Percentiles rank a stretch among this genome's conserved stretches.
Evolutionary conservation across 2,113 vertebrate genomes (phyloP).

Genomic region (Catharus minimus): DNA sequence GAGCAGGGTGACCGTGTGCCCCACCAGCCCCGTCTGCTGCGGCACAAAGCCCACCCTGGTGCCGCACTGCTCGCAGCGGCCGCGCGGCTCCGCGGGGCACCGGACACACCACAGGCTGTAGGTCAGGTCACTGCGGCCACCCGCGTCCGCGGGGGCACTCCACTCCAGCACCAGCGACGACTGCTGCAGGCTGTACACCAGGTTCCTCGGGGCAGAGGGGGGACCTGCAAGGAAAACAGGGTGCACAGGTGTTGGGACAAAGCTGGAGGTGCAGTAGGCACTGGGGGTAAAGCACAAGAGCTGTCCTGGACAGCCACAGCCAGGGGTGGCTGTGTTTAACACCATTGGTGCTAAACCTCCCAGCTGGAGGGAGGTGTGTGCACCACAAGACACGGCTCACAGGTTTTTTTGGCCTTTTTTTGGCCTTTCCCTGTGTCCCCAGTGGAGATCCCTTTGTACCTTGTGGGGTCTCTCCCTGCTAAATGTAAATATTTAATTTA

Average conservation of each 20-base stretch:
- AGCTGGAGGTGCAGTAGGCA: fast-evolving
- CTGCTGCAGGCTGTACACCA: slow-evolving; percentile 88
- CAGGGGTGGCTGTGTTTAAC: no score
- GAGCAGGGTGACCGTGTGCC: slow-evolving; percentile 85
- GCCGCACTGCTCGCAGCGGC: slow-evolving; percentile 84
- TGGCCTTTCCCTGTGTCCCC: no score
- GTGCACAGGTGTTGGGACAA: fast-evolving
- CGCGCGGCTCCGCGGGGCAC: slow-evolving; percentile 29
- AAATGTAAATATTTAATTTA: no score
- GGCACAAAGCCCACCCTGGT: slow-evolving; percentile 88
- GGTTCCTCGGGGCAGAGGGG: slow-evolving; percentile 85
- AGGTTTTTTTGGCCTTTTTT: no score
- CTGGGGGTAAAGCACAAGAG: fast-evolving
- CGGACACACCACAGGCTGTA: slow-evolving; percentile 87
- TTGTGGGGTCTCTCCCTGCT: no score
- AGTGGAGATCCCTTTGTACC: no score
- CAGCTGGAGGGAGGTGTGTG: fast-evolving
- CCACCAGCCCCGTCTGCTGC: slow-evolving; percentile 87
- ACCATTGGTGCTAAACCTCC: no score
- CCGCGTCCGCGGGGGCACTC: slow-evolving; percentile 81
- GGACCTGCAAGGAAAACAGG: slow-evolving; percentile 74
- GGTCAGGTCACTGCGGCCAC: slow-evolving; percentile 86
- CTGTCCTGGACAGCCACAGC: neutral
- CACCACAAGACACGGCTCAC: fast-evolving
- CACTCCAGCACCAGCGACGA: slow-evolving; percentile 88